Base-by-base conservation (phyloP, 1,140 invertebrate genomes). In the Amphibalanus amphitrite region DNA sequence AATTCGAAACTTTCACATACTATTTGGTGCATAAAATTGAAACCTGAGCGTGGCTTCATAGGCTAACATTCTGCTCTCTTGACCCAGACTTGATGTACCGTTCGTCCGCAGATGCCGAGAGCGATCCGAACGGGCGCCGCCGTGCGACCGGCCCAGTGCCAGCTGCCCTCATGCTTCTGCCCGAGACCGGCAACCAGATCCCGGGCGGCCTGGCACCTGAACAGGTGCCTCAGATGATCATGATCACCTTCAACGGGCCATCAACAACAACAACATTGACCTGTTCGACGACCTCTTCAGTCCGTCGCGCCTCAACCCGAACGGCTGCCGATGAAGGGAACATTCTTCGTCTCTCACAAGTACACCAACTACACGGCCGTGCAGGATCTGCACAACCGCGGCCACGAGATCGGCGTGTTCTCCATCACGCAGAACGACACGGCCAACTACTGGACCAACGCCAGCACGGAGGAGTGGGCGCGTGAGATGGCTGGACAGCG, bases 281-380 rank as follows among this genome's bases (percentile, higher is more conserved):
- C 82, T 97, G 6, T 97, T 96, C 85, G 91, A 93, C 80, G 91
- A 95, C 78, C 93, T 96, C 68, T 95, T 97, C 84, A 91, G 90
- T 79, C 87, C 89, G 28, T 88, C 90, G 76, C 85, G 93, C 71
- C 93, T 92, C 80, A 97, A 97, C 79, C 93, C 94, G 59, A 97
- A 98, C 78, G 93, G 94, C 47, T 98, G 96, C 81, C 95, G 76
- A 97, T 98, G 79, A 95, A 94, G 81, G 89, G 92, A 70, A 98
- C 95, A 1, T 97, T 92, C 86, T 99, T 99, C 82, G 86, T 98
- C n/a, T 97, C 95, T 0, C 95, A 98, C 84, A 96, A 97, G 79
- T 97, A 95, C 82, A 94, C 92, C 77, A 97, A 98, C 81, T 98
- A 98, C 81, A 95, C 93, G 0, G 92, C 94, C 25, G 90, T 97